Evolutionary conservation across 2,797 vertebrate genomes (phyloP).

Genomic region (Macropodus opercularis): DNA sequence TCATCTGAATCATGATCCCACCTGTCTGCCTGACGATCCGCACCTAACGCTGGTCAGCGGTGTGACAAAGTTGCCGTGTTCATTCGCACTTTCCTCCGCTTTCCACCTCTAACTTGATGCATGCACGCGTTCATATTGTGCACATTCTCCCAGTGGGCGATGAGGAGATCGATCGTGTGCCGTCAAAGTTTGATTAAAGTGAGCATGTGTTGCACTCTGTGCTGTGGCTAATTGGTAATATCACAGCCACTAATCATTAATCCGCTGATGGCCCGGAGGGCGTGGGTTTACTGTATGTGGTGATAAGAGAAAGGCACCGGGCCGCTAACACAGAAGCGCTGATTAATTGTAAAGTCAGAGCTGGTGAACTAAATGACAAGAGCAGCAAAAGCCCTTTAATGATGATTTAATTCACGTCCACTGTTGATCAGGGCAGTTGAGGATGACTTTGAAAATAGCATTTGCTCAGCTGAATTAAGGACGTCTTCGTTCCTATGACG

Average conservation of each 20-base stretch:
- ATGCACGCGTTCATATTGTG: constrained; percentile 42
- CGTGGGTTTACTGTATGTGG: constrained; percentile 64
- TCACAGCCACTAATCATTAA: constrained; percentile 61
- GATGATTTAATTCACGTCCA: not conserved
- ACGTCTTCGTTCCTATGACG: not conserved
- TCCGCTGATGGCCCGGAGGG: constrained; percentile 66
- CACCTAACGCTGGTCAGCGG: constrained; percentile 37
- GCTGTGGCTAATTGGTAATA: constrained; percentile 63
- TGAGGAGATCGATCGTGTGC: constrained; percentile 46
- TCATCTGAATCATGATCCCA: constrained; percentile 46
- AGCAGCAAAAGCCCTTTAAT: constrained; percentile 19
- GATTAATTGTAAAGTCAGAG: constrained; percentile 59
- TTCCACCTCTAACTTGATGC: constrained; percentile 40
- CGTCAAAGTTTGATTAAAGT: constrained; percentile 71
- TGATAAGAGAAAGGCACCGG: constrained; percentile 57
- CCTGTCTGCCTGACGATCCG: constrained; percentile 73
- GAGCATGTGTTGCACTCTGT: constrained; percentile 63
- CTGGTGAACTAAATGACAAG: constrained; percentile 39
- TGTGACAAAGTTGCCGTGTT: constrained; percentile 59
- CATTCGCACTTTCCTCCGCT: constrained; percentile 33
- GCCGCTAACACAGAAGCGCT: constrained; percentile 44
- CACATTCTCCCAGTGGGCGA: constrained; percentile 20
- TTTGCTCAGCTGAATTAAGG: not conserved
- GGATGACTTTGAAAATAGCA: not conserved
- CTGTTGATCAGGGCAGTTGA: not conserved